Base-by-base conservation (phyloP, 2,797 vertebrate species). In the Pogoniulus pusillus region DNA sequence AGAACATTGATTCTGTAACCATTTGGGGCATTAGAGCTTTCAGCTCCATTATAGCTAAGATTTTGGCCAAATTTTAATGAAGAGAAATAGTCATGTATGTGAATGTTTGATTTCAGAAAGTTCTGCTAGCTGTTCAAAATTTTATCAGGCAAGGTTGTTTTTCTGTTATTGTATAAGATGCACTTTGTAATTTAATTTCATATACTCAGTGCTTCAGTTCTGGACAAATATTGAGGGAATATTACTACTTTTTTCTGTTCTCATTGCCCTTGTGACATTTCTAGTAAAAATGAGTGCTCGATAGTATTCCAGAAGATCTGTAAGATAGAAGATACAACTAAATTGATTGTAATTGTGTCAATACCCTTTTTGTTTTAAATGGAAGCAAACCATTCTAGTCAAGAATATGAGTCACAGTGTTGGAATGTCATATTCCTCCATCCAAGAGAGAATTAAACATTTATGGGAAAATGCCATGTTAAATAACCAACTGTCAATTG, bases 61-160 rank as follows among this genome's bases (percentile, higher is more conserved):
- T 92, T 83, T 76, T 66, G 68, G 73, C 77, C 80, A 83, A 66
- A 85, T 17, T 83, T 87, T 78, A 91, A 70, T 76, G 80, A 14
- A 59, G 54, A 80, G 91, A 85, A 85, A 74, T 7, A 87, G 20
- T 16, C 62, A 7, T 34, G 41, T 89, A 7, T 65, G 85, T 80
- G 72, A 87, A 35, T 74, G 2, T 63, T 82, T 63, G 19, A 8
- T 85, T 88, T 82, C 22, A 20, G 15, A 29, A 62, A 47, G 14
- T 80, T 85, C 37, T 87, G 22, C 47, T 89, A 72, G 3, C 34
- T 87, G 9, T 49, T 82, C 9, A 16, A 20, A 27, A 47, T 64
- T 87, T 89, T 39, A 71, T 45, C n/a, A 43, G 30, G 41, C 58
- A 89, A 45, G 13, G 9, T 22, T 69, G 58, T 47, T 87, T 84